A percentile compares a stretch with the other conserved stretches of the same genome.
Evolutionary conservation across 2,113 vertebrate genomes (phyloP).

Genomic region (Mastomys natalensis): DNA sequence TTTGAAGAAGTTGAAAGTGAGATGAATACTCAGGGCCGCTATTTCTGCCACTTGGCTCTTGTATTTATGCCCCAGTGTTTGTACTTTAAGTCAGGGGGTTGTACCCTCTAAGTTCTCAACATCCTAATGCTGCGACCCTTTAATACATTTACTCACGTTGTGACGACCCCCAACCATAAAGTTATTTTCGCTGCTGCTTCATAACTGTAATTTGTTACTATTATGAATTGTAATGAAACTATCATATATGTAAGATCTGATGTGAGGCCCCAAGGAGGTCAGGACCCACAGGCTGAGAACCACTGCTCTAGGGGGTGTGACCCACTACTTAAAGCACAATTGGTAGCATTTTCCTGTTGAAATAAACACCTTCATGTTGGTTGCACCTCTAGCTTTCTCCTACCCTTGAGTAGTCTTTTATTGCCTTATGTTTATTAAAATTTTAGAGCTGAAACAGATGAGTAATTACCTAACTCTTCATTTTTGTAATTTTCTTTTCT

Average conservation of each 20-base stretch:
- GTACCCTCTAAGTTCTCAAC: not conserved
- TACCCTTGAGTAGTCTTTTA: conserved; percentile 26
- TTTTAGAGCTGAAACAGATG: conserved; percentile 5
- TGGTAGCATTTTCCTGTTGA: conserved; percentile 27
- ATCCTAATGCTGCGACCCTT: not conserved
- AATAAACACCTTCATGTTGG: not conserved
- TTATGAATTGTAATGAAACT: not conserved
- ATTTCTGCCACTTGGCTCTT: not conserved
- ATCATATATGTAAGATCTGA: not conserved
- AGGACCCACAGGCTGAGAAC: not conserved
- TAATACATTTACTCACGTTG: not conserved
- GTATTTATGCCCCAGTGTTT: conserved; percentile 43
- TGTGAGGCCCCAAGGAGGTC: too few species aligned
- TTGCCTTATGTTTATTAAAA: not conserved
- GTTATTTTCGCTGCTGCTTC: not conserved
- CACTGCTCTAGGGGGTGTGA: not conserved
- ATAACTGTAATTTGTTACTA: not conserved
- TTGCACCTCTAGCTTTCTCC: not conserved
- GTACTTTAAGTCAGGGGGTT: conserved; percentile 1
- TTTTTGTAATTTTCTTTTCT: not conserved
- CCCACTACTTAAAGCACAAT: not conserved
- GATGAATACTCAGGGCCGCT: not conserved
- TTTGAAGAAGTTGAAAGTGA: conserved; percentile 25
- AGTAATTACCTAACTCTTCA: not conserved
- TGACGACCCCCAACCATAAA: not conserved